Conservation (phyloP, 2,888 invertebrate genomes). For the Cosmia pyralina region DNA sequence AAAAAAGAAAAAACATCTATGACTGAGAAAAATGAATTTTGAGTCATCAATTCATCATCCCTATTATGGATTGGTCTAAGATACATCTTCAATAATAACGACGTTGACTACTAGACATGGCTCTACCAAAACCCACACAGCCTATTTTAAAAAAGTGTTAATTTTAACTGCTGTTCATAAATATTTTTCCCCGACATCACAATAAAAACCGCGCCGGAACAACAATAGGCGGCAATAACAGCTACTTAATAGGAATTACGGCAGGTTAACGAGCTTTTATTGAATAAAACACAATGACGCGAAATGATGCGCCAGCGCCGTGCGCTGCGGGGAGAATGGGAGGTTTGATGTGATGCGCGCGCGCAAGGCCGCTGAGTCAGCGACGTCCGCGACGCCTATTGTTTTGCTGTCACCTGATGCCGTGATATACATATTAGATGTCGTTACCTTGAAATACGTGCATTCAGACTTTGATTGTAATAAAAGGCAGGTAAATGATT, state of each 20-base stretch:
- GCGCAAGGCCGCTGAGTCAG: conserved; percentile 69
- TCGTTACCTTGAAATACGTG: conserved; percentile 45
- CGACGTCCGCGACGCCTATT: conserved; percentile 58
- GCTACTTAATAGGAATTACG: conserved; percentile 64
- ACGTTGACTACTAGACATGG: neutral
- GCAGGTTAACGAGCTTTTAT: conserved; percentile 67
- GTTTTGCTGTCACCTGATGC: conserved; percentile 60
- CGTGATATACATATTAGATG: conserved; percentile 40
- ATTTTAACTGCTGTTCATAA: neutral
- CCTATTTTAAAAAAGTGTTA: conserved; percentile 32
- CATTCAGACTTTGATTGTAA: conserved; percentile 15
- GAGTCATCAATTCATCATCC: no score
- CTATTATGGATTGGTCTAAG: neutral
- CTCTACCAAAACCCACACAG: neutral
- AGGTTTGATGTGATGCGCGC: conserved; percentile 16
- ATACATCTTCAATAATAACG: neutral
- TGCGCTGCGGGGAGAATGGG: conserved; percentile 15
- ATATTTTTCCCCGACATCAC: conserved; percentile 25
- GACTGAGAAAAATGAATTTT: no score
- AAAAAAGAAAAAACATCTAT: no score
- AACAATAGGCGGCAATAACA: conserved; percentile 67
- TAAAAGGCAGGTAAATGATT: conserved; percentile 6
- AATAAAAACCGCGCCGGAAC: conserved; percentile 32
- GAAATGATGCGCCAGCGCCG: conserved; percentile 63
- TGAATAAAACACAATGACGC: conserved; percentile 66